These are phyloP conservation scores for Sturmia bella DNA, from an alignment of 2,888 invertebrate species.

Conservation along the genomic window DNA sequence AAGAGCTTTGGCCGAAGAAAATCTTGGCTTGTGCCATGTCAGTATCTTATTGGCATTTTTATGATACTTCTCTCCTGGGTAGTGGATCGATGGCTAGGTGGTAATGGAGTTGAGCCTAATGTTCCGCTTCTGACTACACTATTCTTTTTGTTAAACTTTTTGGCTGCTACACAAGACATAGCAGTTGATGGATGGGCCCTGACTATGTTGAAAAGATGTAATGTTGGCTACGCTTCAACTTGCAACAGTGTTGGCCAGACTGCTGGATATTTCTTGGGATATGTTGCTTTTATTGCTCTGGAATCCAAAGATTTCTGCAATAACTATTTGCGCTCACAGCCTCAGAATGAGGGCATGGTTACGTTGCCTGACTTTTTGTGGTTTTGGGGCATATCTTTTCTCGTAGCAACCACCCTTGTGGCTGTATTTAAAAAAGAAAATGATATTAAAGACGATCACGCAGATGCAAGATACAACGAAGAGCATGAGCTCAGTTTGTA, in stretches of 20 bases:
- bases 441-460: constrained; percentile 81
- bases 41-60: constrained; percentile 93
- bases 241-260: constrained; percentile 99
- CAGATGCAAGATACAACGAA: constrained; percentile 76
- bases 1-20: constrained; percentile 94
- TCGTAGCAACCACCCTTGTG: constrained; percentile 94
- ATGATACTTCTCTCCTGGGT: constrained; percentile 93
- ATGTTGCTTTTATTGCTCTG: constrained; percentile 96
- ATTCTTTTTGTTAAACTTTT: constrained; percentile 95
- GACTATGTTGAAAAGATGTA: constrained; percentile 98
- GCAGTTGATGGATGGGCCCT: constrained; percentile 99
- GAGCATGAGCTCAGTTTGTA: constrained; percentile 82
- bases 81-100: constrained; percentile 90
- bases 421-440: constrained; percentile 93
- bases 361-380: constrained; percentile 92
- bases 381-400: constrained; percentile 97
- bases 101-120: constrained; percentile 84
- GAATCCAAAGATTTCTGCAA: constrained; percentile 99
- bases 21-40: constrained; percentile 96
- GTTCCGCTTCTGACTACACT: constrained; percentile 90
- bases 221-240: constrained; percentile 99
- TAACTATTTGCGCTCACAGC: constrained; percentile 89
- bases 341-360: constrained; percentile 87
- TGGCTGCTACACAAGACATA: constrained; percentile 99
- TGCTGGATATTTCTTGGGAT: constrained; percentile 97